A percentile compares a stretch with the other conserved stretches of the same genome.
Evolutionary conservation across 2,113 vertebrate species (phyloP).

Genomic region (Procavia capensis): DNA sequence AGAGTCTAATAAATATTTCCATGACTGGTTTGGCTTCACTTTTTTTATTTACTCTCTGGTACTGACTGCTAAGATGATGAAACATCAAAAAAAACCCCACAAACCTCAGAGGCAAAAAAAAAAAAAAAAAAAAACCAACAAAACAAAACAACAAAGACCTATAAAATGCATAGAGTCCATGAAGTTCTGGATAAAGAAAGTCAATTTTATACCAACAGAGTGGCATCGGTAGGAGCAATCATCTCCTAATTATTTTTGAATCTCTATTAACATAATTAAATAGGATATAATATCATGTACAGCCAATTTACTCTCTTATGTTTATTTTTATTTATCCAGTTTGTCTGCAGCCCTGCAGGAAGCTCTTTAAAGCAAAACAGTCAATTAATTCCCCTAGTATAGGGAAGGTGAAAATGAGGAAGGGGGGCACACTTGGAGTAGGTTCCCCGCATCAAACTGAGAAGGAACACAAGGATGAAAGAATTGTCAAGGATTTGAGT

Average conservation of each 20-base stretch:
- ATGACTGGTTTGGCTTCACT: neutral
- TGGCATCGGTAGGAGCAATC: slow-evolving; percentile 9
- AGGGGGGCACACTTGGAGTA: neutral
- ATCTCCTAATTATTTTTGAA: slow-evolving; percentile 65
- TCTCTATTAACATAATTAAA: slow-evolving; percentile 67
- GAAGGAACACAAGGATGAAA: neutral
- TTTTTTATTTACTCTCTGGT: neutral
- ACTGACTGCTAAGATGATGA: neutral
- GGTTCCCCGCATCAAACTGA: slow-evolving; percentile 11
- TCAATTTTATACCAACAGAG: neutral
- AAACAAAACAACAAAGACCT: neutral
- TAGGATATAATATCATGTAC: slow-evolving; percentile 35
- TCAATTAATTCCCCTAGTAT: slow-evolving; percentile 49
- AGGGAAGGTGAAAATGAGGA: slow-evolving; percentile 53
- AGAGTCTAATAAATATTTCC: neutral
- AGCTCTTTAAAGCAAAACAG: slow-evolving; percentile 70
- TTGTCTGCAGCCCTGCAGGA: slow-evolving; percentile 54
- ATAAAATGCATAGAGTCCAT: neutral
- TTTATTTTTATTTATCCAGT: slow-evolving; percentile 68
- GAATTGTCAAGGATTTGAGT: neutral
- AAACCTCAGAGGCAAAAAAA: neutral
- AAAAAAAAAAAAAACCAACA: neutral
- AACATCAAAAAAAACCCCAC: neutral
- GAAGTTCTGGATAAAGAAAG: neutral
- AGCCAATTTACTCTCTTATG: slow-evolving; percentile 52